Evolutionary conservation across 2,888 invertebrate genomes (phyloP).

Genomic region (Caenorhabditis drosophilae): DNA sequence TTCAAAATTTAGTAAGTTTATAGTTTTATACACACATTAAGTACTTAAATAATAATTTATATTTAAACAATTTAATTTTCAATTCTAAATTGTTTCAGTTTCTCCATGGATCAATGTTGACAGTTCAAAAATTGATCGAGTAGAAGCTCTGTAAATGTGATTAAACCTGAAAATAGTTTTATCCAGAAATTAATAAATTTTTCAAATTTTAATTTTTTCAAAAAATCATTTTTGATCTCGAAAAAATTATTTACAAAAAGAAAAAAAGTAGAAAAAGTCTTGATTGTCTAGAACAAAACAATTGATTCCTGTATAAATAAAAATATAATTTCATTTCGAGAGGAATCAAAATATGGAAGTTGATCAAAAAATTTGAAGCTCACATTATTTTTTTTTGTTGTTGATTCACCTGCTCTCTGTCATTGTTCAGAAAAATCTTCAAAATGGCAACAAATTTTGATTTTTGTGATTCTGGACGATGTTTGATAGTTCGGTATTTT

Average conservation of each 20-base stretch:
- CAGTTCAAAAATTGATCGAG: constrained; percentile 17
- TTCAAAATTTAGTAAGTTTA: constrained; percentile 11
- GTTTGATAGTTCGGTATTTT: not conserved
- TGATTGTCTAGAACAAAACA: too few species aligned
- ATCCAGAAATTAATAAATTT: not conserved
- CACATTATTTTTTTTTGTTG: too few species aligned
- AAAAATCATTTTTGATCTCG: not conserved
- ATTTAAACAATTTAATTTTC: not conserved
- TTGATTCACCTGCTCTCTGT: not conserved
- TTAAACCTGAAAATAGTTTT: too few species aligned
- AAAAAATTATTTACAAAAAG: not conserved
- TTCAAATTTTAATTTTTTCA: constrained; percentile 1
- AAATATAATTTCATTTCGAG: too few species aligned
- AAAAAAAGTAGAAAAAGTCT: constrained; percentile 3
- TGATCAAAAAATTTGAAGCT: too few species aligned
- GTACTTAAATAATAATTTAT: too few species aligned
- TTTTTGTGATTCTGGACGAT: not conserved
- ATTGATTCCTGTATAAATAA: too few species aligned
- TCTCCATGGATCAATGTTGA: constrained; percentile 16
- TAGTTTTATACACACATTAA: too few species aligned
- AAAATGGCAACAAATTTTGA: not conserved
- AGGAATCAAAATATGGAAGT: too few species aligned
- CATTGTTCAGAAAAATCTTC: not conserved
- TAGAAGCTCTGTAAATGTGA: constrained; percentile 1
- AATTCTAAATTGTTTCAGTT: constrained; percentile 2